Conservation (phyloP, 2,888 invertebrate species). For the Eulithis testata region DNA sequence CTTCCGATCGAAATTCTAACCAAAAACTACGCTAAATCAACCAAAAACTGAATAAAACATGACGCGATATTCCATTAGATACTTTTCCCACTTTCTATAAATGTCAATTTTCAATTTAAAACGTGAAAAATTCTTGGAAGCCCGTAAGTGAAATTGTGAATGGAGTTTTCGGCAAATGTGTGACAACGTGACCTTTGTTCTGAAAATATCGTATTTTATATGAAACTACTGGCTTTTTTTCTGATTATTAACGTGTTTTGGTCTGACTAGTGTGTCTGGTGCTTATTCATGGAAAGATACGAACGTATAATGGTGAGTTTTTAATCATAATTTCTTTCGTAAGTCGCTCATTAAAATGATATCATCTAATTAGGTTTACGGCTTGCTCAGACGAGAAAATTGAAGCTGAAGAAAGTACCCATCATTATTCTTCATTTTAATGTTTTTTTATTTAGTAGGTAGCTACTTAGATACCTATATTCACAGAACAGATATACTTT, state of each 20-base stretch:
- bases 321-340: conserved; percentile 2
- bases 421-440: too few species aligned
- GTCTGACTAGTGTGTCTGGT: neutral
- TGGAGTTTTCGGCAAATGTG: conserved; percentile 48
- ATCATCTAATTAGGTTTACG: conserved; percentile 8
- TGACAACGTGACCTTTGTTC: conserved; percentile 57
- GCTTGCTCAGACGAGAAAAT: neutral
- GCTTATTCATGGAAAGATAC: conserved; percentile 24
- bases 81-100: conserved; percentile 44
- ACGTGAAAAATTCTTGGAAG: conserved; percentile 51
- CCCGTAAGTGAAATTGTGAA: conserved; percentile 52
- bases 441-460: too few species aligned
- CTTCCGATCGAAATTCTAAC: conserved; percentile 46
- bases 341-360: conserved; percentile 9
- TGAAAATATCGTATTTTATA: conserved; percentile 33
- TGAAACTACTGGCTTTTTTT: conserved; percentile 12
- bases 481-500: too few species aligned
- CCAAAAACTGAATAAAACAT: conserved; percentile 43
- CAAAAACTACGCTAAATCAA: conserved; percentile 49
- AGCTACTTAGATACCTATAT: too few species aligned
- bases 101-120: conserved; percentile 60
- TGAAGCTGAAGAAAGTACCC: neutral
- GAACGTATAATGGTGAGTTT: conserved; percentile 21
- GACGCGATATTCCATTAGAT: conserved; percentile 25
- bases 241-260: conserved; percentile 1